Evolutionary conservation across 2,113 vertebrate genomes (phyloP).

Genomic region (Boleophthalmus pectinirostris): DNA sequence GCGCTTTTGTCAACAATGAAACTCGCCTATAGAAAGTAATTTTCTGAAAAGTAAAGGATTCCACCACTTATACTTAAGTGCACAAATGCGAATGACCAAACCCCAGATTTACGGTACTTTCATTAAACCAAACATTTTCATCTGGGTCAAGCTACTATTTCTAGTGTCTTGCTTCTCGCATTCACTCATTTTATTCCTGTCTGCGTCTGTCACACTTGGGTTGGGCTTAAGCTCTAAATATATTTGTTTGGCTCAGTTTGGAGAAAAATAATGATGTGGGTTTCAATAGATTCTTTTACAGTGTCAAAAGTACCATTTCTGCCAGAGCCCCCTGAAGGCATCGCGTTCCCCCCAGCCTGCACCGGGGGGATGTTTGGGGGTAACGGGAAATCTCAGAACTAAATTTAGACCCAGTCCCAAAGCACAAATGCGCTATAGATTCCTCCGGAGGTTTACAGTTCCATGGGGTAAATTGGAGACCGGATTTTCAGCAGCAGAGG

Average conservation of each 20-base stretch:
- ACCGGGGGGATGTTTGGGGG: not conserved
- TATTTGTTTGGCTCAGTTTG: constrained; percentile 3
- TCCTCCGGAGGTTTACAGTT: constrained; percentile 4
- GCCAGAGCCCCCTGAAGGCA: constrained; percentile 3
- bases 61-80: too few species aligned
- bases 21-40: too few species aligned
- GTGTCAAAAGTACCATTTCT: constrained; percentile 5
- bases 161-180: not conserved
- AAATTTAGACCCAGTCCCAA: constrained; percentile 3
- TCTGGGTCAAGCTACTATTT: not conserved
- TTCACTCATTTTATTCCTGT: constrained; percentile 7
- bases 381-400: not conserved
- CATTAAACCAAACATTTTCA: not conserved
- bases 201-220: not conserved
- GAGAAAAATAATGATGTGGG: constrained; percentile 13
- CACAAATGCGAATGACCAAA: not conserved
- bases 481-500: not conserved
- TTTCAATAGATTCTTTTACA: constrained; percentile 4
- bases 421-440: not conserved
- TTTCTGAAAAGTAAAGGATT: too few species aligned
- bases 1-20: too few species aligned
- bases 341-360: not conserved
- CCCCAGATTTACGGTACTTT: not conserved
- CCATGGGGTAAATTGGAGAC: not conserved
- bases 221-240: constrained; percentile 7